Percentiles rank a stretch among this genome's conserved stretches.
Conservation (phyloP, 2,888 invertebrate genomes). For the Sympetrum striolatum region DNA sequence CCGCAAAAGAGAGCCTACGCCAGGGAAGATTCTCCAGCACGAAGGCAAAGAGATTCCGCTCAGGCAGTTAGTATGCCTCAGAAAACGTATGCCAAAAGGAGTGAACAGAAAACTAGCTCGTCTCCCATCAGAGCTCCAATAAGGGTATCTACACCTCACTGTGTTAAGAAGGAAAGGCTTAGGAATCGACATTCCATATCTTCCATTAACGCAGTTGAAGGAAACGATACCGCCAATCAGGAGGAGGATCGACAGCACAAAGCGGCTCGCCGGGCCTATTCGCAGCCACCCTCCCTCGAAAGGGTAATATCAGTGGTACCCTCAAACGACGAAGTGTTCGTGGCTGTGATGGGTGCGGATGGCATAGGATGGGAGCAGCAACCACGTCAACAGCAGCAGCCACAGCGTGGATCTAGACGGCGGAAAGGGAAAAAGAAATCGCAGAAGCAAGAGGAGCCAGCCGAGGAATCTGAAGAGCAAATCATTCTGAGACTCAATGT, state of each 20-base stretch:
- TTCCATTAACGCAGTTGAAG: conserved; percentile 5
- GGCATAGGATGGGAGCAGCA: conserved; percentile 27
- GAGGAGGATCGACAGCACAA: conserved; percentile 2
- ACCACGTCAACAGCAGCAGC: background rate
- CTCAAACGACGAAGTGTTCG: conserved; percentile 23
- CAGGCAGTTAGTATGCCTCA: background rate
- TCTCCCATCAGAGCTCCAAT: background rate
- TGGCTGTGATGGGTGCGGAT: background rate
- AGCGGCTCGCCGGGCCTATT: background rate
- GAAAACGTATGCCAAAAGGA: background rate
- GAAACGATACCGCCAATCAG: background rate
- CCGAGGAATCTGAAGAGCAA: background rate
- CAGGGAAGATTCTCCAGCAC: background rate
- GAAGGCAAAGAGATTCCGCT: background rate
- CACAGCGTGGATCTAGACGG: background rate
- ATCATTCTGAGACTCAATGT: background rate
- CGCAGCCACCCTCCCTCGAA: conserved; percentile 29
- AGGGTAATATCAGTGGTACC: conserved; percentile 29
- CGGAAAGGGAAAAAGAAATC: background rate
- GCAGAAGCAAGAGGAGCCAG: background rate
- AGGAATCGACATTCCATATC: conserved; percentile 34
- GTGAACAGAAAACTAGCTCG: background rate
- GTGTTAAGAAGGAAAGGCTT: background rate
- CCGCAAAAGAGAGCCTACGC: too few relatives aligned
- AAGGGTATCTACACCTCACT: conserved; percentile 10